phyloP scores from a whole-genome alignment of 2,888 invertebrate species.

The Keiferia lycopersicella region DNA sequence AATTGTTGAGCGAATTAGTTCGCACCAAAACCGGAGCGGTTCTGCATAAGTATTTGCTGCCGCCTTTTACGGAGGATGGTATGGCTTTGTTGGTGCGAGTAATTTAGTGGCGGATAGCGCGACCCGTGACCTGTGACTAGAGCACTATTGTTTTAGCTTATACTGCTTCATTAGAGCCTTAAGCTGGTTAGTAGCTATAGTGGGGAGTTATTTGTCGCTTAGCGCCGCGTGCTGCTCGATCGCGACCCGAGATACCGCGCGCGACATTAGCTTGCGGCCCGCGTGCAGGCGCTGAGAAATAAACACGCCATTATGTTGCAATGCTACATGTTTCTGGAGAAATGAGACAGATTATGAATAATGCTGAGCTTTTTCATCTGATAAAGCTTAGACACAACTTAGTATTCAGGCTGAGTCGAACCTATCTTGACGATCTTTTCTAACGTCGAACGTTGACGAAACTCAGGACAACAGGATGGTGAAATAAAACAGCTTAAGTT shows the following conservation, averaged over 20 bases:
- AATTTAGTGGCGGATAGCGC: conserved; percentile 29
- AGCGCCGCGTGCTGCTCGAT: conserved; percentile 13
- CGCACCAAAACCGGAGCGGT: conserved; percentile 34
- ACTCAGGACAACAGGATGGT: neutral
- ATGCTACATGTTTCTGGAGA: conserved; percentile 7
- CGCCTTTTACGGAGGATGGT: conserved; percentile 28
- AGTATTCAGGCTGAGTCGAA: conserved; percentile 16
- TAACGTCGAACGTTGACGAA: conserved; percentile 10
- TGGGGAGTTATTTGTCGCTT: conserved; percentile 19
- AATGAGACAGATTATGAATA: conserved; percentile 13
- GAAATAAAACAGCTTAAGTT: conserved; percentile 52
- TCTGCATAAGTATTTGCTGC: conserved; percentile 31
- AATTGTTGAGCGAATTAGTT: conserved; percentile 38
- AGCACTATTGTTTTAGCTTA: conserved; percentile 21
- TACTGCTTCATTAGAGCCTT: conserved; percentile 31
- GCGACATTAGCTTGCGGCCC: conserved; percentile 15
- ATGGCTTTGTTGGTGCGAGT: conserved; percentile 22
- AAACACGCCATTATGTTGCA: conserved; percentile 9
- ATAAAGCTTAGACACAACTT: neutral
- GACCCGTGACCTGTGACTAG: conserved; percentile 28
- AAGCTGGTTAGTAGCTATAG: conserved; percentile 12
- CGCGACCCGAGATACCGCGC: conserved; percentile 9
- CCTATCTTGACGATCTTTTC: conserved; percentile 2
- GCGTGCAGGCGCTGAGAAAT: neutral
- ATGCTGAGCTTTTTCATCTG: conserved; percentile 12